A percentile compares a stretch with the other conserved stretches of the same genome.
These are phyloP conservation scores for Cryptoprocta ferox DNA, from an alignment of 2,797 vertebrate species.

Conservation along the genomic window DNA sequence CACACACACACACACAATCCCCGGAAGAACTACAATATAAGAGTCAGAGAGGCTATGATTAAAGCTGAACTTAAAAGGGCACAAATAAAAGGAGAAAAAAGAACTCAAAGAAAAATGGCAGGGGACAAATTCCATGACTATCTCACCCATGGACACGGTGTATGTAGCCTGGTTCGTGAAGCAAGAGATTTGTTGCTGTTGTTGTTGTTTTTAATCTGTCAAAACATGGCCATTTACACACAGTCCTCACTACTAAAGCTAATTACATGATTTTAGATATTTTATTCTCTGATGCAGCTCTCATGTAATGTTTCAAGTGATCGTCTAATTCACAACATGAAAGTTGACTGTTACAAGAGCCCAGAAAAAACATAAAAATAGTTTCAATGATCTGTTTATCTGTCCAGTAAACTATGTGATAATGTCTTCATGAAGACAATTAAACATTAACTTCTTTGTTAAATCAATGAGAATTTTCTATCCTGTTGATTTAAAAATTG, in stretches of 20 bases:
- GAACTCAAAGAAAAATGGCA: neutral
- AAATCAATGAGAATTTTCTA: neutral
- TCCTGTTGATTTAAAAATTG: neutral
- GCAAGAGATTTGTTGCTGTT: neutral
- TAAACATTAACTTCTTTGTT: neutral
- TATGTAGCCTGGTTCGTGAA: neutral
- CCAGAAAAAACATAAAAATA: neutral
- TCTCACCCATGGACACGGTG: neutral
- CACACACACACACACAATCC: neutral
- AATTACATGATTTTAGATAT: neutral
- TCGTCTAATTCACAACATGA: neutral
- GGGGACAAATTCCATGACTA: neutral
- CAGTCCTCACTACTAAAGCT: neutral
- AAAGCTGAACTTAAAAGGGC: neutral
- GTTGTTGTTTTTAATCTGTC: neutral
- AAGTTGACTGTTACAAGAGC: neutral
- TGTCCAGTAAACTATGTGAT: neutral
- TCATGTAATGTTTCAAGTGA: conserved; percentile 22
- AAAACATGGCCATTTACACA: neutral
- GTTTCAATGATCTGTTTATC: neutral
- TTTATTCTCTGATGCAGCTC: neutral
- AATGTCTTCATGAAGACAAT: neutral
- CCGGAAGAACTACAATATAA: neutral
- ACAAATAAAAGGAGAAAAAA: neutral
- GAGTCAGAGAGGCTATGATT: neutral